Conservation (phyloP, 2,888 invertebrate genomes). For the Omphaloscelis lunosa region DNA sequence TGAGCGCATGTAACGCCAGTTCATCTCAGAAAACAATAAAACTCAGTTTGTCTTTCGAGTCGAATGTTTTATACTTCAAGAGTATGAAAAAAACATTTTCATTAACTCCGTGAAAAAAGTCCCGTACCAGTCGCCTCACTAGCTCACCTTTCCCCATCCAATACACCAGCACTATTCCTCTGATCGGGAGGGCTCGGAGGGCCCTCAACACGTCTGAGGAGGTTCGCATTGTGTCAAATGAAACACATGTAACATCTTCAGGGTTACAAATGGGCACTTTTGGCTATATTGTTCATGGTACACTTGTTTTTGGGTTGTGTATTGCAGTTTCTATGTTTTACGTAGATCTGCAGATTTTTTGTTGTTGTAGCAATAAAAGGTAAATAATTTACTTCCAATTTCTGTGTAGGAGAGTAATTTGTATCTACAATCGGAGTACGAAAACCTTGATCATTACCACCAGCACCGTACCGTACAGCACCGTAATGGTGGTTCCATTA, state of each 20-base stretch:
- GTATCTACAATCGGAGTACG: too few relatives aligned
- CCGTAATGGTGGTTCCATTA: too few relatives aligned
- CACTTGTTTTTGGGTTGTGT: constrained; percentile 27
- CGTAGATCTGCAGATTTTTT: neutral
- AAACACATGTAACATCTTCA: constrained; percentile 73
- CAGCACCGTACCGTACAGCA: too few relatives aligned
- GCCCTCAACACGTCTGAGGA: constrained; percentile 72
- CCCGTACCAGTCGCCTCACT: constrained; percentile 35
- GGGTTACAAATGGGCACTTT: constrained; percentile 68
- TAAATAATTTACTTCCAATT: too few relatives aligned
- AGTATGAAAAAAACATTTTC: neutral
- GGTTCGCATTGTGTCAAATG: constrained; percentile 74
- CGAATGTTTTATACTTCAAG: neutral
- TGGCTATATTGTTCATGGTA: constrained; percentile 44
- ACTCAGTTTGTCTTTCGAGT: neutral
- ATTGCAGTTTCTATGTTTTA: constrained; percentile 16
- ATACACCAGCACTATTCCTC: constrained; percentile 54
- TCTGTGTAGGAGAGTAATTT: too few relatives aligned
- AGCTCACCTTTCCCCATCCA: constrained; percentile 34
- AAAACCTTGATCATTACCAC: too few relatives aligned
- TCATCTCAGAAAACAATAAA: neutral
- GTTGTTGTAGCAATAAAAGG: neutral
- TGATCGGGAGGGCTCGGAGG: constrained; percentile 68
- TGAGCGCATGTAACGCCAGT: neutral
- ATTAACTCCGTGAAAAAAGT: neutral